phyloP scores from a whole-genome alignment of 2,797 vertebrate genomes.

The Pangasius krempfi region DNA sequence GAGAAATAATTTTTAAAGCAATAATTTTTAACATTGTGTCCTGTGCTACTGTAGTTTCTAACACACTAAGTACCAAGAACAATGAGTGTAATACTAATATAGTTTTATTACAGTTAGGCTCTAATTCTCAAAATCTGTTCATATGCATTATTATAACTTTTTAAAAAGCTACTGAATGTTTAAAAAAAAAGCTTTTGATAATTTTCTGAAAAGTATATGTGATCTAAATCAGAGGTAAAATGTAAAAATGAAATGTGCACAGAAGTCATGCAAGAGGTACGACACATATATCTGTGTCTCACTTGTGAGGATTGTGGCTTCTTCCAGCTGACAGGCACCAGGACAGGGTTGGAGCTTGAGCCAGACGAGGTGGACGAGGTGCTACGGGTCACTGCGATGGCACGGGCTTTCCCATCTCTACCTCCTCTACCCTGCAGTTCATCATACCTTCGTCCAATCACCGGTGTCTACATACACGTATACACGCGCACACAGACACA shows the following conservation, averaged over 20 bases:
- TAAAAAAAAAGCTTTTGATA: neutral
- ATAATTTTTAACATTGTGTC: neutral
- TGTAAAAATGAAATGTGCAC: neutral
- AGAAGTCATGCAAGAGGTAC: neutral
- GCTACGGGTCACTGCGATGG: constrained; percentile 93
- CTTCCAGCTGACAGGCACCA: constrained; percentile 98
- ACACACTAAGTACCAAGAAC: neutral
- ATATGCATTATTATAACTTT: neutral
- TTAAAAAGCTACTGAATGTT: neutral
- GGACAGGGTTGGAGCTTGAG: constrained; percentile 95
- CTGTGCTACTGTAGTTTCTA: neutral
- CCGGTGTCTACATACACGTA: constrained; percentile 80
- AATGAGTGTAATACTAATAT: neutral
- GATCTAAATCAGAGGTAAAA: neutral
- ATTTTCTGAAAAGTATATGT: neutral
- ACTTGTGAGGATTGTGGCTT: constrained; percentile 96
- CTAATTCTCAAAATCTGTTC: neutral
- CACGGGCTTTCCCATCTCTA: constrained; percentile 87
- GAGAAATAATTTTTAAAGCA: neutral
- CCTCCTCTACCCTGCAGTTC: constrained; percentile 90
- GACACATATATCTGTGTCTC: constrained; percentile 30
- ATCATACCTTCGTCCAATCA: constrained; percentile 92
- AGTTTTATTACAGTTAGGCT: neutral
- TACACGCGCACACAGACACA: neutral
- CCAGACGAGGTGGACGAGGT: constrained; percentile 96